Evolutionary conservation across 1,140 invertebrate genomes (phyloP), one percentile per base, ranked within the genome.

Genomic region (Aricia agestis): DNA sequence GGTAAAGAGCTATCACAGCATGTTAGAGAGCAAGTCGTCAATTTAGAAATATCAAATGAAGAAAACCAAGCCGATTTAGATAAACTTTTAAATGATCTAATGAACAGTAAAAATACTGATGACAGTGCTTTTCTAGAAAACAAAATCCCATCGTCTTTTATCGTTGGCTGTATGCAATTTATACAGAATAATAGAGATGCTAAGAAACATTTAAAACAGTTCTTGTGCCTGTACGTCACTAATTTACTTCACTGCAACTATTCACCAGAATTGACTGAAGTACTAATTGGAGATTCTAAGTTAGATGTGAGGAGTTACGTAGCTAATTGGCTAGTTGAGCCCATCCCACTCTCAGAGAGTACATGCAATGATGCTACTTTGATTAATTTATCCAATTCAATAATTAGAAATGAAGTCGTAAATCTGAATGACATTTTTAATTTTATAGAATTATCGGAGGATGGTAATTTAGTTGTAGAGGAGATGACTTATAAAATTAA

Each of bases 241-340:
- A 89, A 91, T 80, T 80, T 92, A 70, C 75, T 92, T 45, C 90
- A 92, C 72, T 84, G 77, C 63, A 91, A 92, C 76, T 90, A 86
- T 79, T 84, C 85, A 6, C 85, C 88, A 10, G 84, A 91, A 41
- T 71, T 92, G 52, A 87, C 89, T n/a, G 85, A 89, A 66, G 79
- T 85, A 4, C 81, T 91, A 32, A 83, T 91, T 63, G 84, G 84
- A 9, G 86, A 91, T 75, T 83, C 75, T 9, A 86, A 91, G 71
- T 70, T 91, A 45, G 85, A 89, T 69, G 78, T 80, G 2, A 80
- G 89, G 67, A 85, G 78, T 68, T 92, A 92, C 74, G 77, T 92
- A n/a, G 76, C 80, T 6, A 80, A 81, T 66, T 92, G 91, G 89
- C 76, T 78, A 13, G 74, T 76, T 25, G 75, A 85, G 58, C 83